A percentile compares a stretch with the other conserved stretches of the same genome.
Evolutionary conservation across 2,888 invertebrate genomes (phyloP).

Genomic region (Dryobota labecula): DNA sequence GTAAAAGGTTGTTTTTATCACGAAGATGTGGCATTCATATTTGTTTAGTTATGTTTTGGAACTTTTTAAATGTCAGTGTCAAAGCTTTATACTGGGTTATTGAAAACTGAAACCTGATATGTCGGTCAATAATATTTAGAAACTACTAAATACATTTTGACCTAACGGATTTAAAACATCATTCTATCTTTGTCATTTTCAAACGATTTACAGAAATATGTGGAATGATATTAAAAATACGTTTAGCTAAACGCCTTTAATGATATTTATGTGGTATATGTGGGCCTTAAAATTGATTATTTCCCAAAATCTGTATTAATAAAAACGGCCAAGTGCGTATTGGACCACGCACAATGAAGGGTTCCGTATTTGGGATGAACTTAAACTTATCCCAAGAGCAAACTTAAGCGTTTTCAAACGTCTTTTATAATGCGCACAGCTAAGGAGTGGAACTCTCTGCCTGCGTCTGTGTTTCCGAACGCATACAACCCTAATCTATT

Average conservation of each 20-base stretch:
- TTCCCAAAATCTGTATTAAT: background rate
- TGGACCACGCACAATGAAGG: no score
- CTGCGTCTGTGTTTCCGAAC: no score
- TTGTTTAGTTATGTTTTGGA: background rate
- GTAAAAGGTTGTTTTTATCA: slow-evolving; percentile 13
- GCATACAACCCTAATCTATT: no score
- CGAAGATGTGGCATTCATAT: background rate
- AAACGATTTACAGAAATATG: background rate
- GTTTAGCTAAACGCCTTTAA: background rate
- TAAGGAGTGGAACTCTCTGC: no score
- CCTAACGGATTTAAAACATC: background rate
- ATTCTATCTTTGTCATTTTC: background rate
- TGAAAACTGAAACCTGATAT: background rate
- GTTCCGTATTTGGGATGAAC: no score
- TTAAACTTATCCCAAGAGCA: no score
- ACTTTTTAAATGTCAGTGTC: slow-evolving; percentile 11
- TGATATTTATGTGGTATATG: background rate
- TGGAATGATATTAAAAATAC: background rate
- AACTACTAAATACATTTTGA: background rate
- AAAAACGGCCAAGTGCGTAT: no score
- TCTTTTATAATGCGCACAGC: no score
- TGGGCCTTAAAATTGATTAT: background rate
- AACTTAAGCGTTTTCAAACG: no score
- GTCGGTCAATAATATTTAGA: background rate
- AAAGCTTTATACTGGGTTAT: background rate